phyloP scores from a whole-genome alignment of 2,888 invertebrate genomes.

The Phragmatobia fuliginosa region DNA sequence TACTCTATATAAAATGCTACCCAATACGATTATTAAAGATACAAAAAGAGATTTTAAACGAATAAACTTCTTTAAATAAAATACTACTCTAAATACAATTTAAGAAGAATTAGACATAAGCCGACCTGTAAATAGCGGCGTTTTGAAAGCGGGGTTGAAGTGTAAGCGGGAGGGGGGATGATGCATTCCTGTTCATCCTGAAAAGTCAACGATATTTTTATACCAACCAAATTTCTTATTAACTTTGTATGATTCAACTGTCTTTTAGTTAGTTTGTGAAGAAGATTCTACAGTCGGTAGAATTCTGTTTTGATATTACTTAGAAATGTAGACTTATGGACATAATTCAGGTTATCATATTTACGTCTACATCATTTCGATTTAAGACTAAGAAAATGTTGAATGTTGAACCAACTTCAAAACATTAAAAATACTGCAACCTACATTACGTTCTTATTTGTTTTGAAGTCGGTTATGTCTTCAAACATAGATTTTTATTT shows the following conservation, averaged over 20 bases:
- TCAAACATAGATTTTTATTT: not conserved
- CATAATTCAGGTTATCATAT: not conserved
- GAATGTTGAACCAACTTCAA: not conserved
- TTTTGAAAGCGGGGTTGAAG: conserved; percentile 11
- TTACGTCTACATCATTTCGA: not conserved
- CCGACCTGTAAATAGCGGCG: conserved; percentile 8
- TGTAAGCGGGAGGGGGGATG: conserved; percentile 9
- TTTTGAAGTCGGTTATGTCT: not conserved
- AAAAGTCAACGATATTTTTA: conserved; percentile 4
- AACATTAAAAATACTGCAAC: not conserved
- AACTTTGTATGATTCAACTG: not conserved
- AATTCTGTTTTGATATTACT: not conserved
- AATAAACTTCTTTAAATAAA: not conserved
- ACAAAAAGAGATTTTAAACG: not conserved
- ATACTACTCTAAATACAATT: not conserved
- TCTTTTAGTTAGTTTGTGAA: not conserved
- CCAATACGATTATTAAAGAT: not conserved
- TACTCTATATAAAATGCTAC: not conserved
- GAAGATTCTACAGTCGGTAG: not conserved
- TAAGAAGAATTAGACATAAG: not conserved
- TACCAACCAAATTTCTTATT: not conserved
- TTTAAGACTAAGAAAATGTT: not conserved
- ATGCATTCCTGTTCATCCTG: conserved; percentile 16
- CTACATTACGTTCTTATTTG: not conserved
- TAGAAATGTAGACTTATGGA: not conserved